Evolutionary conservation across 2,888 invertebrate species (phyloP).

Genomic region (Nomada hirtipes): DNA sequence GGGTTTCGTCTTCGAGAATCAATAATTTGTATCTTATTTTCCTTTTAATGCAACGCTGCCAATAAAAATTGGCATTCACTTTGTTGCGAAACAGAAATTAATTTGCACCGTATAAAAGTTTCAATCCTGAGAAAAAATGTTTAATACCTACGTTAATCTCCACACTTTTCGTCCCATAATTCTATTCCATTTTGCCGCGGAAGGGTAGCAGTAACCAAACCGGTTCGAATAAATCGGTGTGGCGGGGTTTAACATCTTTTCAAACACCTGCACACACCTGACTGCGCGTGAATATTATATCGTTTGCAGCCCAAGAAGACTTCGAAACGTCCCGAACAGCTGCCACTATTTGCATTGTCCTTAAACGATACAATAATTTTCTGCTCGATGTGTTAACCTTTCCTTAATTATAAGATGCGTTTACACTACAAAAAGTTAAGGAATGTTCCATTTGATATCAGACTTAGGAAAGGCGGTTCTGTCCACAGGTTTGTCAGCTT

Average conservation of each 20-base stretch:
- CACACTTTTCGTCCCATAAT: background rate
- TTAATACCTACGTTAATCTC: background rate
- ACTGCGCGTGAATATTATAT: slow-evolving; percentile 2
- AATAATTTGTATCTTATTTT: background rate
- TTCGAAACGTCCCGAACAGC: background rate
- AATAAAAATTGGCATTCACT: background rate
- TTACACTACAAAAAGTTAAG: background rate
- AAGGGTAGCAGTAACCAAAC: slow-evolving; percentile 12
- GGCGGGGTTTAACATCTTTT: slow-evolving; percentile 14
- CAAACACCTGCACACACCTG: slow-evolving; percentile 1
- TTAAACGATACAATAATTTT: background rate
- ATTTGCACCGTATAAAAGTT: background rate
- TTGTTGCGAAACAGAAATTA: background rate
- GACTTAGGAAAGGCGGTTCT: background rate
- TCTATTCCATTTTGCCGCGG: too few relatives aligned
- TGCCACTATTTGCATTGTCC: background rate
- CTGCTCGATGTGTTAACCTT: background rate
- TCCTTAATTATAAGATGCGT: background rate
- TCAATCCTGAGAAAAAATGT: background rate
- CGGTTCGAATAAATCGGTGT: slow-evolving; percentile 22
- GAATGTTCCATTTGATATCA: background rate
- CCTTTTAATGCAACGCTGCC: background rate
- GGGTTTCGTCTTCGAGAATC: background rate
- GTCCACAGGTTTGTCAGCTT: too few relatives aligned
- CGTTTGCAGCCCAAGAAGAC: background rate